phyloP scores from a whole-genome alignment of 1,140 invertebrate genomes.

The Sinonovacula constricta region DNA sequence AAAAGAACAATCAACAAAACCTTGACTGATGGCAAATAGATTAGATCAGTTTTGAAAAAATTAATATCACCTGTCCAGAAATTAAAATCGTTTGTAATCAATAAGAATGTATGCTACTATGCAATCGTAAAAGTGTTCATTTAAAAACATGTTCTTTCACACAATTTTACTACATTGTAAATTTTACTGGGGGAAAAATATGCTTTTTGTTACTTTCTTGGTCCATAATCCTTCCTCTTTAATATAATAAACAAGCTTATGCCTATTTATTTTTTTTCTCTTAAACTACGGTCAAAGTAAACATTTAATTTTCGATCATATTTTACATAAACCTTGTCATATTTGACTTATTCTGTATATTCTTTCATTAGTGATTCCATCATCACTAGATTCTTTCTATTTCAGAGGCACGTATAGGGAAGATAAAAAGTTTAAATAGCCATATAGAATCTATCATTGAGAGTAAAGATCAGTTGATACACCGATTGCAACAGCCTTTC shows the following conservation, averaged over 20 bases:
- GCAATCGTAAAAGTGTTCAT: too few relatives aligned
- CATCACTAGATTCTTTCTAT: background rate
- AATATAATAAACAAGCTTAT: background rate
- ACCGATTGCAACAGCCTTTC: slow-evolving; percentile 67
- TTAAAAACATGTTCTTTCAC: too few relatives aligned
- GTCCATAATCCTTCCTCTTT: background rate
- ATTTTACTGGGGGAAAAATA: too few relatives aligned
- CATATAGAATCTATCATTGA: slow-evolving; percentile 67
- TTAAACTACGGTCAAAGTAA: background rate
- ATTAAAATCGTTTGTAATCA: too few relatives aligned
- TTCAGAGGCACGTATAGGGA: slow-evolving; percentile 62
- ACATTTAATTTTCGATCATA: background rate
- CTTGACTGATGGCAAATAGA: too few relatives aligned
- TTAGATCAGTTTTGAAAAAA: too few relatives aligned
- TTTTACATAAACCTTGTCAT: background rate
- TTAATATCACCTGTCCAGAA: too few relatives aligned
- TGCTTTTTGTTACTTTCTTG: background rate
- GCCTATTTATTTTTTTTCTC: background rate
- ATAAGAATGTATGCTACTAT: too few relatives aligned
- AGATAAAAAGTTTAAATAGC: slow-evolving; percentile 60
- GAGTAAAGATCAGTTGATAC: slow-evolving; percentile 63
- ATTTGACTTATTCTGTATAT: background rate
- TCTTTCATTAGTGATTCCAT: background rate
- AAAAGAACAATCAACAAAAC: too few relatives aligned
- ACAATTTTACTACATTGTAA: too few relatives aligned